Evolutionary conservation across 2,888 invertebrate species (phyloP).

Genomic region (Achlya flavicornis): DNA sequence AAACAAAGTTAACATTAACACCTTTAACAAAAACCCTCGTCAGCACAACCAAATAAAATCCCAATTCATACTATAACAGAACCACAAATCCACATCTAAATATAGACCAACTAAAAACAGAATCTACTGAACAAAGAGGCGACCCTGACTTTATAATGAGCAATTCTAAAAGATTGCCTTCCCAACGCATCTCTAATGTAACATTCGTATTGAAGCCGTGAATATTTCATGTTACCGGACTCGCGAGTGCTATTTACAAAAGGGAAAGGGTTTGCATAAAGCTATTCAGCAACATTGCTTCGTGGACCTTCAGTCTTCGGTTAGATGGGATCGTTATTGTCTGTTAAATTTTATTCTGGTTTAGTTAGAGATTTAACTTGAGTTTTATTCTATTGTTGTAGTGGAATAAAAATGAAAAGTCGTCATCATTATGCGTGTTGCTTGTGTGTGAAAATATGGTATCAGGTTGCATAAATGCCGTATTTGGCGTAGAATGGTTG

Average conservation of each 20-base stretch:
- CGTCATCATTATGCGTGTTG: too few species aligned
- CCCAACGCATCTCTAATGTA: constrained; percentile 12
- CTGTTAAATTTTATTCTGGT: background rate
- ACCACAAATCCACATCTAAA: background rate
- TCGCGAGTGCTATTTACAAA: constrained; percentile 28
- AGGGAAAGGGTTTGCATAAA: constrained; percentile 22
- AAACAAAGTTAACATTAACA: too few species aligned
- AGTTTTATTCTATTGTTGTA: background rate
- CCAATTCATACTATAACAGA: background rate
- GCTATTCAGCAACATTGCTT: constrained; percentile 16
- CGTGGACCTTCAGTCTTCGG: background rate
- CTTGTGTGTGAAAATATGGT: too few species aligned
- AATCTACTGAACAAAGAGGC: background rate
- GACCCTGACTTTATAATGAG: constrained; percentile 19
- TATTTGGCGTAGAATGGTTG: too few species aligned
- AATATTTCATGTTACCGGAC: constrained; percentile 24
- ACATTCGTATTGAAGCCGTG: constrained; percentile 17
- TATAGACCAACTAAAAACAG: constrained; percentile 2
- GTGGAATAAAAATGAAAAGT: too few species aligned
- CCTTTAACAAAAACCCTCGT: background rate
- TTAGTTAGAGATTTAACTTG: background rate
- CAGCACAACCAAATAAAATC: background rate
- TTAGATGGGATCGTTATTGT: constrained; percentile 1
- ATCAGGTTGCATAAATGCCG: too few species aligned
- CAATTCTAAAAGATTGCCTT: constrained; percentile 38